Evolutionary conservation across 2,888 invertebrate species (phyloP), one percentile per base, ranked within the genome.

Genomic region (Calephelis perditalis): DNA sequence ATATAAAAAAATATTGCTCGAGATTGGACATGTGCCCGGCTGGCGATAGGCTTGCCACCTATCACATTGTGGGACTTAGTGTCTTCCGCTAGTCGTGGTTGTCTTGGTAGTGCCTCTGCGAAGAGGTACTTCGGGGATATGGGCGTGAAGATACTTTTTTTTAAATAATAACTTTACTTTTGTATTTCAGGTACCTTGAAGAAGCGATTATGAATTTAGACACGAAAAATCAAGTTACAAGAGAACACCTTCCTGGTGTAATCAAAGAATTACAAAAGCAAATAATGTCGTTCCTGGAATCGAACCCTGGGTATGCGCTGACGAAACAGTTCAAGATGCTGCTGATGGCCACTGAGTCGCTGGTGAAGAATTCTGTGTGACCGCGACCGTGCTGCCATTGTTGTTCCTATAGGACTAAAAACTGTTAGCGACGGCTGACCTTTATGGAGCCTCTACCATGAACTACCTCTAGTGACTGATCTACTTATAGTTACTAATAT

Each of bases 171-270:
- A 26, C 26, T 26, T 26, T 26, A 26, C 26, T 26, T 0, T 26
- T 56, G 9, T 43, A 40, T 45, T 79, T n/a, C 83, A 97, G 97
- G 74, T 98, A 96, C 90, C 90, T 98, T 62, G 95, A 96, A 73
- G 97, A 97, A 77, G 97, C 97, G 0, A 92, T 98, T 62, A 92
- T 97, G 84, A 95, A 95, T 77, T 88, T 98, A 63, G 96, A 97
- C 82, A 92, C 93, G 5, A 87, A 86, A 10, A 94, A 96, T 85
- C 93, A 95, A 0, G 93, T 96, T 57, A 96, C 96, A 0, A 92
- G 94, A 66, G 97, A 97, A 74, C 97, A 97, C 83, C 93, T 97
- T 73, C 95, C 95, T 0, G 92, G 92, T 40, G 96, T 98, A 40
- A 85, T 98, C 61, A 92, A 93, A 65, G 95, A 95, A 70, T 91